Percentiles rank a stretch among this genome's conserved stretches.
phyloP scores from a whole-genome alignment of 2,113 vertebrate genomes.

The Polypterus senegalus region DNA sequence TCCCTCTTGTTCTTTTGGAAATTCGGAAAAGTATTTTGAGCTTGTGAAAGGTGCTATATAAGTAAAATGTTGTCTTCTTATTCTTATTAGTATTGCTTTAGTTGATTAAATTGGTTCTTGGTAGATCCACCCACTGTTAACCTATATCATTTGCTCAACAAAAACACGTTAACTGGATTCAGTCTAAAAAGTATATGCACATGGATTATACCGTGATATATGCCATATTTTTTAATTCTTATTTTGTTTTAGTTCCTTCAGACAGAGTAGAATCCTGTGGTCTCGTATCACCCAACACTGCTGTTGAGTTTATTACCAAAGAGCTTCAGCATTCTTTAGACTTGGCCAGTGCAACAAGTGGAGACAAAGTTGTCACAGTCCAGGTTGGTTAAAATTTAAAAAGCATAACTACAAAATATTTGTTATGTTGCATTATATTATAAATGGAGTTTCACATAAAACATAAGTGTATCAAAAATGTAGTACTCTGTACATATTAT shows the following conservation, averaged over 20 bases:
- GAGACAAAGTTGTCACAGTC: conserved; percentile 90
- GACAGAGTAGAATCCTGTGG: conserved; percentile 51
- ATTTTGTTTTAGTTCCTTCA: conserved; percentile 40
- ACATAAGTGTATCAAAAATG: background rate
- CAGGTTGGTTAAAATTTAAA: conserved; percentile 54
- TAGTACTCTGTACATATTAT: background rate
- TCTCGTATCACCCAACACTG: conserved; percentile 64
- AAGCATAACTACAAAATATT: background rate
- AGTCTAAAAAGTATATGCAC: too few species aligned
- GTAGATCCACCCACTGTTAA: too few species aligned
- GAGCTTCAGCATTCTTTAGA: conserved; percentile 90
- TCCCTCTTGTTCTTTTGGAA: too few species aligned
- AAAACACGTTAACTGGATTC: too few species aligned
- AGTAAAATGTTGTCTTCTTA: too few species aligned
- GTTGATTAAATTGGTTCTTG: too few species aligned
- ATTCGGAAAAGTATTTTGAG: too few species aligned
- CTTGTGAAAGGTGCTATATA: too few species aligned
- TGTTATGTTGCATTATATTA: background rate
- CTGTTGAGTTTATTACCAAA: conserved; percentile 63
- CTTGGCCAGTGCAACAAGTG: conserved; percentile 90
- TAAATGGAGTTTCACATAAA: background rate
- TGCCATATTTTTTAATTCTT: conserved; percentile 1
- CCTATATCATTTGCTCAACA: too few species aligned
- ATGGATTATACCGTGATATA: too few species aligned
- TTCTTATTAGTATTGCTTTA: too few species aligned